phyloP scores from a whole-genome alignment of 2,113 vertebrate genomes.

The Copsychus sechellarum region DNA sequence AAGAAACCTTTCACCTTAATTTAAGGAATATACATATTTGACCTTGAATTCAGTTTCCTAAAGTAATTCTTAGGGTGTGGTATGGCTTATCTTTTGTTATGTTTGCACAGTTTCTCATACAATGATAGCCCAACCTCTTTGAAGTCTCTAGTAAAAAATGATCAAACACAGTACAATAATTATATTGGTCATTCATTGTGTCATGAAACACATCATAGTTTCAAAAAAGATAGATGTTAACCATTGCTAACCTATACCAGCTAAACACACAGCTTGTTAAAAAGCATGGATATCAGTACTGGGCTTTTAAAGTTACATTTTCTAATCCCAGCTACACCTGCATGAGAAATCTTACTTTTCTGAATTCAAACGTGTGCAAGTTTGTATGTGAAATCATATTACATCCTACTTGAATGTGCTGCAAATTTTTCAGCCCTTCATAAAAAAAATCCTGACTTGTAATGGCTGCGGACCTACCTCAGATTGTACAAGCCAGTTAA shows the following conservation, averaged over 20 bases:
- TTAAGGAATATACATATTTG: background rate
- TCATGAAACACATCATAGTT: background rate
- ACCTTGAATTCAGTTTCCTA: background rate
- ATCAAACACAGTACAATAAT: background rate
- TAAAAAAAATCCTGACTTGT: background rate
- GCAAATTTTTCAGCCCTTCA: background rate
- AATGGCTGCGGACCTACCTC: background rate
- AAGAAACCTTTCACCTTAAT: background rate
- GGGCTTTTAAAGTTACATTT: background rate
- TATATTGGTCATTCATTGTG: background rate
- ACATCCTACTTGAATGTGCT: background rate
- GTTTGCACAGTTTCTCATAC: background rate
- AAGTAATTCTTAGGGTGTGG: background rate
- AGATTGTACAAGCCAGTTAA: background rate
- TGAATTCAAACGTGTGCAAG: background rate
- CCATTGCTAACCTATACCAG: background rate
- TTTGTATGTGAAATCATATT: background rate
- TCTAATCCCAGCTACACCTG: background rate
- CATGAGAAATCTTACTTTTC: background rate
- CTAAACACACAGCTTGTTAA: background rate
- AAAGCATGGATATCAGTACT: background rate
- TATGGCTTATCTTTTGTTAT: background rate
- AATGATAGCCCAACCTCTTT: background rate
- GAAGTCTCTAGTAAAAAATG: background rate
- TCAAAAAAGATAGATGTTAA: background rate